Evolutionary conservation across 2,797 vertebrate genomes (phyloP), one percentile per base, ranked within the genome.

Genomic region (Bradypodion ventrale): DNA sequence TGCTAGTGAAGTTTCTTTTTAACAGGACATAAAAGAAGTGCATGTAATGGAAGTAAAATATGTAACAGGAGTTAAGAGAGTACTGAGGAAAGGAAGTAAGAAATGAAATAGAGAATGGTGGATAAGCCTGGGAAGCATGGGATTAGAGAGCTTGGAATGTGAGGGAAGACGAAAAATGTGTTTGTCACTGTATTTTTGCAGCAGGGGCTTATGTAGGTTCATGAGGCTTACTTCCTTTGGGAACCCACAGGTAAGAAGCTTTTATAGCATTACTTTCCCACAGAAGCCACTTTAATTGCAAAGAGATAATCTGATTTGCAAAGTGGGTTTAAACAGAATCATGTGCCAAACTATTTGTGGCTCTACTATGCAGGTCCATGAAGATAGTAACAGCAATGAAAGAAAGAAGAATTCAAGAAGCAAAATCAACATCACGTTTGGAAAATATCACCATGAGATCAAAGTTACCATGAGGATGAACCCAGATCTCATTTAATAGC

Each of bases 401-500:
- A 15, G 74, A 27, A 40, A 73, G 37, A 84, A 60, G 27, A 87
- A 46, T 5, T 23, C 44, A 87, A 15, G n/a, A 65, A 0, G 0
- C 59, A 83, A 56, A 74, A 87, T 80, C 77, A 83, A 79, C 37
- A 86, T 68, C 69, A 66, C n/a, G 75, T 5, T 37, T 78, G 60
- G 23, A n/a, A 44, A 83, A 29, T 63, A 62, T 62, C 69, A 87
- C 78, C 40, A 65, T 87, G 72, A 32, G 40, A 80, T 84, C 86
- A 80, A 86, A 89, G 77, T 13, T 66, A 32, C 69, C 85, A n/a
- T 70, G 75, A 56, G 32, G 83, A 75, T 85, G 83, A 91, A 73
- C 83, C 46, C 65, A 23, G 2, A 46, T 91, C 72, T 56, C 88
- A 85, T 72, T 82, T 89, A 27, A 16, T 86, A 82, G 16, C 87